A percentile compares a stretch with the other conserved stretches of the same genome.
phyloP scores from a whole-genome alignment of 2,797 vertebrate genomes.

The Lithobates pipiens region DNA sequence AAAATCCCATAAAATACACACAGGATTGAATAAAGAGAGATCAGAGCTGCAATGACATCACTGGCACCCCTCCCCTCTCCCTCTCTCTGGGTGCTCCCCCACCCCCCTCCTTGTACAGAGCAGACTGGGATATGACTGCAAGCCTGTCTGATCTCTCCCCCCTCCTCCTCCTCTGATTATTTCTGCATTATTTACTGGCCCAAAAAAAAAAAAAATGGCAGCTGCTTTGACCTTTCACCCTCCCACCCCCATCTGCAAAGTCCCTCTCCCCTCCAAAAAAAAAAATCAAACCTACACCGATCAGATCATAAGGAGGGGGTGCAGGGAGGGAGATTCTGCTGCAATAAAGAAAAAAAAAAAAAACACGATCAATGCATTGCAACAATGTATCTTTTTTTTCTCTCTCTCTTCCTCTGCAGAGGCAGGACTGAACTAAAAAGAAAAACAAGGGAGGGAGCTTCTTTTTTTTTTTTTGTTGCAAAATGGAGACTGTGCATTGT shows the following conservation, averaged over 20 bases:
- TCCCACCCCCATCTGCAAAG: conserved; percentile 38
- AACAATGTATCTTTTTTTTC: not conserved
- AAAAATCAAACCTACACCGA: not conserved
- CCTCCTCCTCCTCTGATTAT: conserved; percentile 23
- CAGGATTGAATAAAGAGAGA: conserved; percentile 38
- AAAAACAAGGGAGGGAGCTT: not conserved
- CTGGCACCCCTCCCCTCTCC: not conserved
- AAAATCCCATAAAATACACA: conserved; percentile 34
- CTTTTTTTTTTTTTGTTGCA: not conserved
- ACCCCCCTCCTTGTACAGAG: not conserved
- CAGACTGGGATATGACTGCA: not conserved
- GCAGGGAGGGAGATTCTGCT: not conserved
- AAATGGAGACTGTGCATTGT: not conserved
- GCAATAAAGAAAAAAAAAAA: not conserved
- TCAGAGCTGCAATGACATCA: conserved; percentile 48
- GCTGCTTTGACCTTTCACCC: conserved; percentile 54
- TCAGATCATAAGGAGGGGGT: not conserved
- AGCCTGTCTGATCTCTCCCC: not conserved
- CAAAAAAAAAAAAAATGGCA: conserved; percentile 42
- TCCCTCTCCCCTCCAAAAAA: too few relatives aligned
- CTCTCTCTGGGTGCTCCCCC: conserved; percentile 5
- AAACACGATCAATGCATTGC: not conserved
- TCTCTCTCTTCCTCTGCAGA: not conserved
- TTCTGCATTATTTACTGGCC: conserved; percentile 51
- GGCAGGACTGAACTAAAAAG: conserved; percentile 30